phyloP scores from a whole-genome alignment of 2,113 vertebrate species.

The Rattus rattus region DNA sequence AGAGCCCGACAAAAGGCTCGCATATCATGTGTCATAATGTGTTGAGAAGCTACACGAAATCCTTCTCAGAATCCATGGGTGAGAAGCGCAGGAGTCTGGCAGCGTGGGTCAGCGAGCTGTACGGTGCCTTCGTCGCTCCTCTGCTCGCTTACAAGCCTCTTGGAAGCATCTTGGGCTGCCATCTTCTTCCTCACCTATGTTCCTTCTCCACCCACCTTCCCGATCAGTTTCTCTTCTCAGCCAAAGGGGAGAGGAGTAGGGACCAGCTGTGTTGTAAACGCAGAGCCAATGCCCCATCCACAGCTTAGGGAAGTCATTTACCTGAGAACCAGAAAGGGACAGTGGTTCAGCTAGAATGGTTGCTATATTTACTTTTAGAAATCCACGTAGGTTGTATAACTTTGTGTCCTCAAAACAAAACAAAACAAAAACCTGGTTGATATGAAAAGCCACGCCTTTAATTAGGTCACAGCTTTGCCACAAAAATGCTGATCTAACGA shows the following conservation, averaged over 20 bases:
- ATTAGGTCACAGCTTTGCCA: constrained; percentile 15
- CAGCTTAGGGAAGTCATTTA: not conserved
- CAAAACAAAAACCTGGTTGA: not conserved
- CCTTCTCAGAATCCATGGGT: not conserved
- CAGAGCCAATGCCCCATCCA: not conserved
- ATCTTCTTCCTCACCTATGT: not conserved
- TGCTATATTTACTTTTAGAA: not conserved
- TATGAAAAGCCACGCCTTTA: not conserved
- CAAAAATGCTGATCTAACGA: not conserved
- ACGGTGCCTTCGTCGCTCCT: no score
- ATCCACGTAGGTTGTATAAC: not conserved
- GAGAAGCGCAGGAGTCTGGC: not conserved
- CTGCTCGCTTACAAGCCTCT: not conserved
- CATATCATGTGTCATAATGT: not conserved
- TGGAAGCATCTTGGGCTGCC: not conserved
- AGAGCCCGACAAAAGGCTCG: not conserved
- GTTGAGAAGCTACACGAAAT: not conserved
- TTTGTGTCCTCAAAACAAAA: not conserved
- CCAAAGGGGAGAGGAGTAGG: not conserved
- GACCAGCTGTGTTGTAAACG: not conserved
- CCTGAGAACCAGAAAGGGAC: not conserved
- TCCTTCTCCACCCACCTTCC: not conserved
- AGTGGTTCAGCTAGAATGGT: not conserved
- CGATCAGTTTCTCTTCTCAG: not conserved
- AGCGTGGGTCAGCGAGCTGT: not conserved